Percentiles rank a stretch among this genome's conserved stretches.
Evolutionary conservation across 2,888 invertebrate species (phyloP).

Genomic region (Zygaena filipendulae): DNA sequence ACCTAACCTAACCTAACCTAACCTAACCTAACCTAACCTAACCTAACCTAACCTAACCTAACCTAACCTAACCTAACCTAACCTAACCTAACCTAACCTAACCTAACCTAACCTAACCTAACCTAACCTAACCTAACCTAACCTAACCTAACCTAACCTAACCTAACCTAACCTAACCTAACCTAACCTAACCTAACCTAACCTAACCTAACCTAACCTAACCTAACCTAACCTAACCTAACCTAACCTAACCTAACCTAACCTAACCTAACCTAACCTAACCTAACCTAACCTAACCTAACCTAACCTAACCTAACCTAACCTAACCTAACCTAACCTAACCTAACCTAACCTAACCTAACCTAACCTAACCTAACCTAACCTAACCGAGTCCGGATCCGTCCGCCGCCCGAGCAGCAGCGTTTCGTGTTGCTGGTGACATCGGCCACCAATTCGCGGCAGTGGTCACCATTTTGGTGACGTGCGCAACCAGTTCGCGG

Average conservation of each 20-base stretch:
- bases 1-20: slow-evolving; percentile 13
- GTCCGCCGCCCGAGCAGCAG: too few relatives aligned
- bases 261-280: slow-evolving; percentile 8
- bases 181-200: slow-evolving; percentile 4
- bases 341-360: slow-evolving; percentile 15
- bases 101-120: slow-evolving; percentile 14
- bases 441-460: too few relatives aligned
- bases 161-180: slow-evolving; percentile 3
- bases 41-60: slow-evolving; percentile 15
- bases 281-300: slow-evolving; percentile 13
- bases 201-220: slow-evolving; percentile 3
- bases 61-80: slow-evolving; percentile 14
- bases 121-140: slow-evolving; percentile 14
- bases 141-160: slow-evolving; percentile 11
- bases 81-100: slow-evolving; percentile 11
- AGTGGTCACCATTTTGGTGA: too few relatives aligned
- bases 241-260: slow-evolving; percentile 15
- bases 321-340: slow-evolving; percentile 17
- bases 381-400: too few relatives aligned
- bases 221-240: slow-evolving; percentile 8
- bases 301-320: slow-evolving; percentile 14
- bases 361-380: slow-evolving; percentile 14
- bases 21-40: slow-evolving; percentile 12
- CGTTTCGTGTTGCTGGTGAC: too few relatives aligned
- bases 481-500: too few relatives aligned